A percentile compares a stretch with the other conserved stretches of the same genome.
phyloP scores from a whole-genome alignment of 1,140 invertebrate species.

The Pomacea maculata region DNA sequence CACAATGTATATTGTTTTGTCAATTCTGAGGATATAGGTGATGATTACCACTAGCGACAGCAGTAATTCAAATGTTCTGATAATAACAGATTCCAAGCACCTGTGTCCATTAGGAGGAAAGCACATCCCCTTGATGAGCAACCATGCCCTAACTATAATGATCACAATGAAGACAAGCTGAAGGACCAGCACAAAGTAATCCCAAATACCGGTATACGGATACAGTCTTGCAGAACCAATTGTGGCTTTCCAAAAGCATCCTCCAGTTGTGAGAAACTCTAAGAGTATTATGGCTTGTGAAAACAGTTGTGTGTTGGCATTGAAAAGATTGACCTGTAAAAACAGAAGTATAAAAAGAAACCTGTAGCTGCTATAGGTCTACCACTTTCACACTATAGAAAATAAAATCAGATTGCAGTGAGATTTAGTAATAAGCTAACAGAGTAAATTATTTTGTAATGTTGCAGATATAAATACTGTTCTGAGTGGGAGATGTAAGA shows the following conservation, averaged over 20 bases:
- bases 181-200: constrained; percentile 45
- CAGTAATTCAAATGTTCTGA: constrained; percentile 53
- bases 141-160: constrained; percentile 20
- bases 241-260: constrained; percentile 33
- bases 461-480: too few species aligned
- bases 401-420: too few species aligned
- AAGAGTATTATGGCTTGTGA: constrained; percentile 39
- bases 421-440: too few species aligned
- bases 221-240: constrained; percentile 47
- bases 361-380: too few species aligned
- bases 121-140: constrained; percentile 11
- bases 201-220: constrained; percentile 42
- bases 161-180: constrained; percentile 46
- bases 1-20: constrained; percentile 31
- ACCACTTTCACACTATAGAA: too few species aligned
- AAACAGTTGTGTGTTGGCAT: constrained; percentile 66
- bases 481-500: too few species aligned
- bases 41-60: constrained; percentile 53
- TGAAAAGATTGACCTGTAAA: constrained; percentile 68
- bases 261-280: constrained; percentile 66
- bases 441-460: too few species aligned
- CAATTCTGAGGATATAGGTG: constrained; percentile 52
- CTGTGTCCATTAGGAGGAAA: constrained; percentile 3
- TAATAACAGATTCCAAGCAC: constrained; percentile 37
- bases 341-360: constrained; percentile 27